These are phyloP conservation scores for Dendronephthya gigantea DNA, from an alignment of 64 coral and sea anemone species.

Conservation along the genomic window DNA sequence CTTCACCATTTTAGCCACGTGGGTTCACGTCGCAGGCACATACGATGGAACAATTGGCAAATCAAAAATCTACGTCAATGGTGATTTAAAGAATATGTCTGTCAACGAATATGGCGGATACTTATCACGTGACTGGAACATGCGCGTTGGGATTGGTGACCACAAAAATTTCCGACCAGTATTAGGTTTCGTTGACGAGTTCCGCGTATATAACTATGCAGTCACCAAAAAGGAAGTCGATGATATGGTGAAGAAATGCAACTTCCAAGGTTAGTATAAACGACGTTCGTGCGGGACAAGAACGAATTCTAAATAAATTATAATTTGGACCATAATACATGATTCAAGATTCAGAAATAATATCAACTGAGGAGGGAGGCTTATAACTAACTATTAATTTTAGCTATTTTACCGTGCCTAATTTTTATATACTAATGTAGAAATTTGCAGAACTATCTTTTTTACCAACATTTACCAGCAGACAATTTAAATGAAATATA, in stretches of 20 bases:
- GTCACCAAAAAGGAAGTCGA: conserved; percentile 53
- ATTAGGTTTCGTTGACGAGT: conserved; percentile 88
- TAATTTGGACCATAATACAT: no score
- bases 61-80: conserved; percentile 90
- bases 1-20: conserved; percentile 33
- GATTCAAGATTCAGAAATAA: no score
- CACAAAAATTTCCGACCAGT: conserved; percentile 84
- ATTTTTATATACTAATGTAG: no score
- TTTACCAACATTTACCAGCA: no score
- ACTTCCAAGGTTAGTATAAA: conserved; percentile 1
- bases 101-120: conserved; percentile 42
- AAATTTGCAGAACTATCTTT: no score
- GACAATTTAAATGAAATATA: no score
- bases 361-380: no score
- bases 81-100: conserved; percentile 85
- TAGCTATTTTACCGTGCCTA: no score
- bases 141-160: conserved; percentile 87
- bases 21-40: conserved; percentile 84
- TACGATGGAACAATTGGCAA: conserved; percentile 81
- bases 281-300: neutral
- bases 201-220: conserved; percentile 97
- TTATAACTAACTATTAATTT: no score
- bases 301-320: no score
- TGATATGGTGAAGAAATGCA: conserved; percentile 44
- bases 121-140: conserved; percentile 79